phyloP scores from a whole-genome alignment of 2,113 vertebrate genomes.

The Eclectus roratus region DNA sequence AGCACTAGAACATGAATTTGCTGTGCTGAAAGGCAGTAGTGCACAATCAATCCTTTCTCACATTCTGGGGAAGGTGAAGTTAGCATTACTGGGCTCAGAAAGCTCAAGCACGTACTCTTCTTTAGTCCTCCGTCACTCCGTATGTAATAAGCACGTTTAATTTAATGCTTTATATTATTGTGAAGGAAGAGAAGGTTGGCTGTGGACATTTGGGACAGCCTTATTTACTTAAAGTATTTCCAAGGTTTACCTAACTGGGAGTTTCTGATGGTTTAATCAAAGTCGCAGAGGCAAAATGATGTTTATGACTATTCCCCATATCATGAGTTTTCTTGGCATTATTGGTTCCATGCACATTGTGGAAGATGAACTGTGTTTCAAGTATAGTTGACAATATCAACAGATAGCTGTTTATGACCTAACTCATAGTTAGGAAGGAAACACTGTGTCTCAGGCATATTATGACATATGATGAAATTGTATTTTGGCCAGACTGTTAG shows the following conservation, averaged over 20 bases:
- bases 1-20: background rate
- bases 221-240: background rate
- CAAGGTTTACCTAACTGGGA: background rate
- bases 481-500: background rate
- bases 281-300: background rate
- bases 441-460: background rate
- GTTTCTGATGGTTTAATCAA: background rate
- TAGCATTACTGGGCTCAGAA: background rate
- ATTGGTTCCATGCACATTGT: background rate
- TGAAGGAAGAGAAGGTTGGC: background rate
- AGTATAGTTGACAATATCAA: background rate
- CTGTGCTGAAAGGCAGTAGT: background rate
- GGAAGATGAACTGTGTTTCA: background rate
- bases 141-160: background rate
- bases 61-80: background rate
- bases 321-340: background rate
- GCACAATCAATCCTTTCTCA: background rate
- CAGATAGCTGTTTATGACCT: background rate
- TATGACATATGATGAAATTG: fast-evolving
- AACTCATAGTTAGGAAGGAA: background rate
- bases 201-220: background rate
- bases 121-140: background rate
- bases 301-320: background rate
- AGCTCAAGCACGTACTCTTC: background rate
- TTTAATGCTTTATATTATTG: background rate